Base-by-base conservation (phyloP, 2,888 invertebrate genomes). In the Isoperla grammatica region DNA sequence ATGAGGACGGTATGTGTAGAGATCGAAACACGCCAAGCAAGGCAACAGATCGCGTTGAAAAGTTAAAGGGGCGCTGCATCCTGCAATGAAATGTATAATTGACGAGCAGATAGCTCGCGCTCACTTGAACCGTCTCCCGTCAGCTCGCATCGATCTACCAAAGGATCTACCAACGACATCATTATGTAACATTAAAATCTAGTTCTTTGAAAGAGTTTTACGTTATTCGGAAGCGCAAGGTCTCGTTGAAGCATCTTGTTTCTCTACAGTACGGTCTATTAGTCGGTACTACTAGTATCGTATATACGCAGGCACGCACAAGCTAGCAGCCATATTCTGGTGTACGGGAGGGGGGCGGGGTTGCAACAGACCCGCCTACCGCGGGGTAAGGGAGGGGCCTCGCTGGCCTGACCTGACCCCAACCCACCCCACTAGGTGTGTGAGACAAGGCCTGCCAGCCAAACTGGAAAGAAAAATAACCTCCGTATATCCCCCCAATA, bases 241-340 rank as follows among this genome's bases (percentile, higher is more conserved):
- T 20, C 4, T 9, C 22, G 46, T 5, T 22, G 20, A 20, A 19
- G 22, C 17, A 45, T 13, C 45, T 17, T 45, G 45, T 45, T 45
- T 40, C 17, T 45, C 13, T 19, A 11, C 17, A 9, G 15, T 45
- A 15, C 17, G 19, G 17, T 45, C 15, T 45, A 45, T 45, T 45
- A 45, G 45, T 45, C 45, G 17, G 15, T 40, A 40, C 29, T 29
- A n/a, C n/a, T n/a, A n/a, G n/a, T n/a, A n/a, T n/a, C n/a, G n/a
- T 37, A 42, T n/a, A 11, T 13, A 17, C 6, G 15, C 49, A 49
- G 46, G 5, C 17, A 39, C 50, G 29, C 29, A 29, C 29, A n/a
- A 61, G n/a, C n/a, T n/a, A n/a, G 62, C 62, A 62, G 62, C 62
- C 62, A 62, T 62, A 62, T 59, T 62, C 56, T 55, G 4, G 20